phyloP scores from a whole-genome alignment of 2,113 vertebrate genomes.

The Lampris megalopsis region DNA sequence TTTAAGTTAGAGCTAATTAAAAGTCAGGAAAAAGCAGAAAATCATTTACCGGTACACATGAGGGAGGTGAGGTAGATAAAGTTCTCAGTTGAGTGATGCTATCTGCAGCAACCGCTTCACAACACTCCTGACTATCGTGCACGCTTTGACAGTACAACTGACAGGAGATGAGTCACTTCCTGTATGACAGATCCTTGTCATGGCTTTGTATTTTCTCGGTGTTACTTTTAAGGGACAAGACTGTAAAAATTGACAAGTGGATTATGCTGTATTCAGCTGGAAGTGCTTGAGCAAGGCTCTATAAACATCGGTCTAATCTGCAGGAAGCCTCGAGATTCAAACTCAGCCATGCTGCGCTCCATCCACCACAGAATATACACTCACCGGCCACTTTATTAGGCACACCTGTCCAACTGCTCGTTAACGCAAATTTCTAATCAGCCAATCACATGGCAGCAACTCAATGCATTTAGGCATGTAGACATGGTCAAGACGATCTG shows the following conservation, averaged over 20 bases:
- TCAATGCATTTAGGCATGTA: too few species aligned
- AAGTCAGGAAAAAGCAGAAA: too few species aligned
- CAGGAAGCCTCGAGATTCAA: slow-evolving; percentile 75
- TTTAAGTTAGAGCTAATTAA: too few species aligned
- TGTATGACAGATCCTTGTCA: background rate
- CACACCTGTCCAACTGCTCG: too few species aligned
- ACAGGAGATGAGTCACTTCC: slow-evolving; percentile 42
- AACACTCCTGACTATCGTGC: slow-evolving; percentile 4
- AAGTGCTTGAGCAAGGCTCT: slow-evolving; percentile 68
- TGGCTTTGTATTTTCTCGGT: slow-evolving; percentile 23
- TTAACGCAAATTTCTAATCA: too few species aligned
- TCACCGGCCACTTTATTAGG: slow-evolving; percentile 2
- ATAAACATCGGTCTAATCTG: slow-evolving; percentile 78
- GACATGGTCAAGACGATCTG: too few species aligned
- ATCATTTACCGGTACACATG: too few species aligned
- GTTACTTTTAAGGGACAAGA: slow-evolving; percentile 50
- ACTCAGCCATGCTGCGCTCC: slow-evolving; percentile 3
- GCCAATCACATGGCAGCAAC: too few species aligned
- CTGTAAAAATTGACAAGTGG: slow-evolving; percentile 54
- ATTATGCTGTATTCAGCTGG: slow-evolving; percentile 72
- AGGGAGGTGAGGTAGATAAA: too few species aligned
- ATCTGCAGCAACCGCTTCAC: slow-evolving; percentile 19
- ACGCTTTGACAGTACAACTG: slow-evolving; percentile 36
- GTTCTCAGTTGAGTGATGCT: background rate
- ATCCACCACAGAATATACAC: background rate